A percentile compares a stretch with the other conserved stretches of the same genome.
Conservation (phyloP, 2,888 invertebrate genomes). For the Pristionchus japonicus region DNA sequence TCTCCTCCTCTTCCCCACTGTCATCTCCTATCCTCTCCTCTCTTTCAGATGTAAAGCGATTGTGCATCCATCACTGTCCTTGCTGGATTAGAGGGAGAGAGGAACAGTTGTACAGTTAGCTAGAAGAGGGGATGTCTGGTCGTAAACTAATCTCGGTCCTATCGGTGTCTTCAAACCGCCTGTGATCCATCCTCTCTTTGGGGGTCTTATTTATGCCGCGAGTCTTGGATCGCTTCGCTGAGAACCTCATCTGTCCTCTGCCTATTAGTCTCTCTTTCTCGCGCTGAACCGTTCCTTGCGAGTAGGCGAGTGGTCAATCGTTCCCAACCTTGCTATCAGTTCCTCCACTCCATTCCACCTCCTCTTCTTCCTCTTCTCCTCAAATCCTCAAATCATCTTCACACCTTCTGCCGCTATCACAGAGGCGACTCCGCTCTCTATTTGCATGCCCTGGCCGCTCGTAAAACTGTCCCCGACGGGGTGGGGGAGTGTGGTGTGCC, state of each 20-base stretch:
- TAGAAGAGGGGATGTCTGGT: neutral
- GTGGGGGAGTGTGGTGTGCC: neutral
- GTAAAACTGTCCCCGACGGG: constrained; percentile 22
- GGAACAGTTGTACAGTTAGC: neutral
- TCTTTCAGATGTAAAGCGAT: constrained; percentile 33
- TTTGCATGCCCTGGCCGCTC: constrained; percentile 33
- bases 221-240: too few species aligned
- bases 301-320: too few species aligned
- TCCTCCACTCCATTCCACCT: neutral
- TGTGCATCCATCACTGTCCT: constrained; percentile 8
- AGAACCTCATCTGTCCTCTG: too few species aligned
- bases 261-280: too few species aligned
- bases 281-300: too few species aligned
- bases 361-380: neutral
- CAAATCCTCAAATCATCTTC: neutral
- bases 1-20: neutral
- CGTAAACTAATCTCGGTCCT: neutral
- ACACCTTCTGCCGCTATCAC: constrained; percentile 45
- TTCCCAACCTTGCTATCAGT: neutral
- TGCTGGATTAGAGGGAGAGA: neutral
- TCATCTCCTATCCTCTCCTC: neutral
- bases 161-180: too few species aligned
- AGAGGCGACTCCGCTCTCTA: neutral
- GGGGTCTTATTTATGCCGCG: too few species aligned
- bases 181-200: too few species aligned